Conservation (phyloP, 1,140 invertebrate species). For the Papilio polyxenes region DNA sequence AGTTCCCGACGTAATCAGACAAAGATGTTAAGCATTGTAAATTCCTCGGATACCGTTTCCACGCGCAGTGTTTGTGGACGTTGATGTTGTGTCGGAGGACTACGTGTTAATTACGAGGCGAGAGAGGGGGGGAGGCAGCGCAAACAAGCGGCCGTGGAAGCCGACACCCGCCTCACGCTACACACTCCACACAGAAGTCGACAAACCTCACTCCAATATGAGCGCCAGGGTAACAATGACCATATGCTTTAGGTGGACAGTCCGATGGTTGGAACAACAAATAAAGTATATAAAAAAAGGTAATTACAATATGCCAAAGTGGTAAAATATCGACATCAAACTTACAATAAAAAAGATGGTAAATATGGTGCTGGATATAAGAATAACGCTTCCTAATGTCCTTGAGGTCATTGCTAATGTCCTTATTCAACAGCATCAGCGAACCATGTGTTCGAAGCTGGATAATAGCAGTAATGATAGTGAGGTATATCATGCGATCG, state of each 20-base stretch:
- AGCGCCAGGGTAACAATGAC: not conserved
- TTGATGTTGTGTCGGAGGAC: conserved; percentile 29
- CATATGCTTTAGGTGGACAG: not conserved
- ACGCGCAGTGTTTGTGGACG: conserved; percentile 19
- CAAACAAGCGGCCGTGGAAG: conserved; percentile 37
- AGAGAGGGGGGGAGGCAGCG: not conserved
- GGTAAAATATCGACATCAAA: not conserved
- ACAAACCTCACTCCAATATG: conserved; percentile 17
- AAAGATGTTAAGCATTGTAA: not conserved
- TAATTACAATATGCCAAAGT: not conserved
- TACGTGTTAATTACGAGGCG: conserved; percentile 34
- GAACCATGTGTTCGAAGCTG: not conserved
- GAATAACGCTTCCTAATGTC: not conserved
- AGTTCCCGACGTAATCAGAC: not conserved
- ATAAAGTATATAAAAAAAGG: not conserved
- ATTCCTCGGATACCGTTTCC: conserved; percentile 24
- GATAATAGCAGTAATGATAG: conserved; percentile 11
- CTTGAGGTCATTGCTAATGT: not conserved
- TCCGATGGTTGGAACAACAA: not conserved
- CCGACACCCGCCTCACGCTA: not conserved
- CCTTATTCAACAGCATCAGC: not conserved
- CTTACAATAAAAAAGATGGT: not conserved
- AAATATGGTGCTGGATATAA: no score
- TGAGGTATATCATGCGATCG: not conserved
- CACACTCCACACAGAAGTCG: conserved; percentile 34